A percentile compares a stretch with the other conserved stretches of the same genome.
Evolutionary conservation across 2,888 invertebrate genomes (phyloP).

Genomic region (Apodemia hepburni): DNA sequence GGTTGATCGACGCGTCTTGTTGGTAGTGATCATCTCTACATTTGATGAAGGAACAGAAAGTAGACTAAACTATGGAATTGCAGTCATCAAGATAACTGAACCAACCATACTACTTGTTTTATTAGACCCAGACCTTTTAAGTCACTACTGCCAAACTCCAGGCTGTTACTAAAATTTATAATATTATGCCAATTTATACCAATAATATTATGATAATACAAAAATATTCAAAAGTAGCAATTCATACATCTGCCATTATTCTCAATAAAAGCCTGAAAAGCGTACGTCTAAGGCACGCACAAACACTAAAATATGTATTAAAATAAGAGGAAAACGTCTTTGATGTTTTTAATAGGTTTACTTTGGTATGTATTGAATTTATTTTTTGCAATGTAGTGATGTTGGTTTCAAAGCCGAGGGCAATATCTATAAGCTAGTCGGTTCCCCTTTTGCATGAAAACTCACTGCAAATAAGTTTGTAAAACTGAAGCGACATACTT

Average conservation of each 20-base stretch:
- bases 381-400: slow-evolving; percentile 10
- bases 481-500: neutral
- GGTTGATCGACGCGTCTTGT: too few relatives aligned
- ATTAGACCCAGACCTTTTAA: too few relatives aligned
- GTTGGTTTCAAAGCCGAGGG: slow-evolving; percentile 12
- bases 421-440: slow-evolving; percentile 10
- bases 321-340: slow-evolving; percentile 5
- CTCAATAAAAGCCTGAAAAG: neutral
- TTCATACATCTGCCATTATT: neutral
- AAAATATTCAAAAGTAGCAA: neutral
- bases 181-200: too few relatives aligned
- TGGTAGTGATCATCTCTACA: too few relatives aligned
- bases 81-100: too few relatives aligned
- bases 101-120: too few relatives aligned
- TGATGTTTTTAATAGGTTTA: slow-evolving; percentile 7
- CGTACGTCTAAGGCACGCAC: neutral
- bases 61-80: too few relatives aligned
- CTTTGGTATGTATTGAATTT: slow-evolving; percentile 11
- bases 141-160: too few relatives aligned
- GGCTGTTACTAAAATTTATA: too few relatives aligned
- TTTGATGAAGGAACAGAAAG: too few relatives aligned
- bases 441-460: neutral
- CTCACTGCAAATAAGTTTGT: neutral
- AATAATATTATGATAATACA: neutral
- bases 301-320: neutral